Conservation (phyloP, 2,888 invertebrate genomes). For the Pantelozetes paolii region DNA sequence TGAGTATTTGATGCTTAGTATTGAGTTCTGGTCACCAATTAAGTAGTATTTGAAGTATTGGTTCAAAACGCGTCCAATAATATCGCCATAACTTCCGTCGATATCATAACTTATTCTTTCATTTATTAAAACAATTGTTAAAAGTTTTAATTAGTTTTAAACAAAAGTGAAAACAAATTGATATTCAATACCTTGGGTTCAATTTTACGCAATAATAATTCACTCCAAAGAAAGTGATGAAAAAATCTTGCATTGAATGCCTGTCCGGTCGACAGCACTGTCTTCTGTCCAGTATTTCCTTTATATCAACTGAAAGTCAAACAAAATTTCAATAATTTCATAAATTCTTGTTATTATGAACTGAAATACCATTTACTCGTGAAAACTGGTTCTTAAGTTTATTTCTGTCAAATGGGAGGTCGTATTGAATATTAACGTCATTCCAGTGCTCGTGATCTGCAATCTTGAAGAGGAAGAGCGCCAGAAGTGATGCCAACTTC, state of each 20-base stretch:
- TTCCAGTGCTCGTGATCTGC: neutral
- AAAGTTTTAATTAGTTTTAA: neutral
- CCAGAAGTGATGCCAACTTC: neutral
- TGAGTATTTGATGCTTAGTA: neutral
- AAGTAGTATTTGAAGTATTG: neutral
- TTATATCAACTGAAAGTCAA: neutral
- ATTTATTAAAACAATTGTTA: neutral
- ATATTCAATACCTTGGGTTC: neutral
- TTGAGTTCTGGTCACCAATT: neutral
- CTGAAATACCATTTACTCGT: neutral
- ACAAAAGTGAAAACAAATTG: no score
- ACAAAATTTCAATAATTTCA: neutral
- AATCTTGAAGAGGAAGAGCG: neutral
- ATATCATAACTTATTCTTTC: neutral
- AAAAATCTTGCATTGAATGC: neutral
- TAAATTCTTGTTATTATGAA: neutral
- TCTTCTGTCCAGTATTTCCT: neutral
- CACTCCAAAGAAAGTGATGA: slow-evolving; percentile 8
- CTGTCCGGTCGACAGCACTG: neutral
- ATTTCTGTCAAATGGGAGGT: neutral
- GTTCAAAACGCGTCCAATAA: neutral
- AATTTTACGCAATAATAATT: slow-evolving; percentile 17
- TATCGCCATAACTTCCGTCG: neutral
- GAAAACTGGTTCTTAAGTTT: neutral
- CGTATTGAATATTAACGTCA: neutral